phyloP scores from a whole-genome alignment of 2,888 invertebrate species.

The Trachelus tabidus region DNA sequence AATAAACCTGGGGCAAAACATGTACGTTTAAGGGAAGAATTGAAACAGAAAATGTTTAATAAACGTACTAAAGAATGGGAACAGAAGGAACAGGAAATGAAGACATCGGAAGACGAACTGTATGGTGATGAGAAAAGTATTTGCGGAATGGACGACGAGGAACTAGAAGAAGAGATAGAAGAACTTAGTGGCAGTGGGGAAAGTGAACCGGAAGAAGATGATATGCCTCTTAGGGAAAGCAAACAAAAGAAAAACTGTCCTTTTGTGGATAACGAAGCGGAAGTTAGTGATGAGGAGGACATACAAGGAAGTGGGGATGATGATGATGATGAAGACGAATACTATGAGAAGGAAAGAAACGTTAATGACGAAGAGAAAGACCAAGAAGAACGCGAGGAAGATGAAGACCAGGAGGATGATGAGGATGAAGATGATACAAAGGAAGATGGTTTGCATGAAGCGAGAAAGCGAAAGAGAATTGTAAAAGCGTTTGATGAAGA shows the following conservation, averaged over 20 bases:
- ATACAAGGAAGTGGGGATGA: slow-evolving; percentile 40
- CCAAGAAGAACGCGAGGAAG: slow-evolving; percentile 27
- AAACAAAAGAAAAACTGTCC: slow-evolving; percentile 48
- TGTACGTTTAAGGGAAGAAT: slow-evolving; percentile 75
- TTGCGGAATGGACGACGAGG: slow-evolving; percentile 42
- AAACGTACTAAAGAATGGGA: slow-evolving; percentile 79
- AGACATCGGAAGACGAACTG: slow-evolving; percentile 50
- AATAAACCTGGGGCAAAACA: slow-evolving; percentile 79
- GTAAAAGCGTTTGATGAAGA: slow-evolving; percentile 47
- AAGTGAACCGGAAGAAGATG: slow-evolving; percentile 60
- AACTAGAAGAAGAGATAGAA: slow-evolving; percentile 62
- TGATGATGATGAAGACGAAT: slow-evolving; percentile 62
- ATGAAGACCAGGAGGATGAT: slow-evolving; percentile 27
- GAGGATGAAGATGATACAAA: slow-evolving; percentile 36
- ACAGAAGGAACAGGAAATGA: slow-evolving; percentile 70
- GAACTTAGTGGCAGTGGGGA: slow-evolving; percentile 34
- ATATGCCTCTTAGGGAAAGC: slow-evolving; percentile 46
- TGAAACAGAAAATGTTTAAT: slow-evolving; percentile 78
- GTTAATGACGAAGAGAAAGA: slow-evolving; percentile 69
- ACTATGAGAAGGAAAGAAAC: slow-evolving; percentile 66
- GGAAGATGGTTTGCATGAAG: slow-evolving; percentile 19
- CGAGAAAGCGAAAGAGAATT: slow-evolving; percentile 47
- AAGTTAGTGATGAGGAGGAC: slow-evolving; percentile 65
- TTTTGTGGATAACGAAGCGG: slow-evolving; percentile 69
- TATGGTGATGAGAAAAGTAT: slow-evolving; percentile 46